Percentiles rank a stretch among this genome's conserved stretches.
Evolutionary conservation across 2,113 vertebrate species (phyloP).

Genomic region (Kryptolebias marmoratus): DNA sequence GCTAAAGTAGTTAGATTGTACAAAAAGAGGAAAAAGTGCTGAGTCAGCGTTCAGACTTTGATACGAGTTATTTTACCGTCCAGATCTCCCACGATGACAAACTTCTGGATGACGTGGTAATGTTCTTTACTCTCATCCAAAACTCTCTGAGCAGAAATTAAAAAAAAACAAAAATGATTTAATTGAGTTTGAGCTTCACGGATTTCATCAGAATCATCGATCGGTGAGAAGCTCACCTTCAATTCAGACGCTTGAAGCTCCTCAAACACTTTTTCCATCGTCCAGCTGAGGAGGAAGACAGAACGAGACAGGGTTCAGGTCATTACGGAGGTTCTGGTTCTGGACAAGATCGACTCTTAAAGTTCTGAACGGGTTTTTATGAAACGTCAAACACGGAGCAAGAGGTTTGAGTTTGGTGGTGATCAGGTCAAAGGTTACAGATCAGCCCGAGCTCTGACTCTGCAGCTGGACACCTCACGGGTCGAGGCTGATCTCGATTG

Average conservation of each 20-base stretch:
- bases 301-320: too few species aligned
- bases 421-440: too few species aligned
- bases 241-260: slow-evolving; percentile 95
- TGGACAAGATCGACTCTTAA: too few species aligned
- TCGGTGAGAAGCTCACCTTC: slow-evolving; percentile 74
- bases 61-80: slow-evolving; percentile 82
- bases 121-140: slow-evolving; percentile 93
- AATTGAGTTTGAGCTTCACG: not conserved
- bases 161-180: slow-evolving; percentile 7
- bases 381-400: too few species aligned
- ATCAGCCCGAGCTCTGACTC: too few species aligned
- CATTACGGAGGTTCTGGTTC: too few species aligned
- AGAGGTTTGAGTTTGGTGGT: too few species aligned
- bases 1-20: too few species aligned
- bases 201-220: not conserved
- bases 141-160: slow-evolving; percentile 83
- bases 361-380: too few species aligned
- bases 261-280: slow-evolving; percentile 95
- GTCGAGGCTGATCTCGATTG: too few species aligned
- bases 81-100: slow-evolving; percentile 92
- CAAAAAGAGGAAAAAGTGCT: too few species aligned
- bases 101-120: slow-evolving; percentile 96
- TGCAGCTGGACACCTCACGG: too few species aligned
- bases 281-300: slow-evolving; percentile 85
- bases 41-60: not conserved